Percentiles rank a stretch among this genome's conserved stretches.
Conservation (phyloP, 2,113 vertebrate species). For the Oncorhynchus nerka region DNA sequence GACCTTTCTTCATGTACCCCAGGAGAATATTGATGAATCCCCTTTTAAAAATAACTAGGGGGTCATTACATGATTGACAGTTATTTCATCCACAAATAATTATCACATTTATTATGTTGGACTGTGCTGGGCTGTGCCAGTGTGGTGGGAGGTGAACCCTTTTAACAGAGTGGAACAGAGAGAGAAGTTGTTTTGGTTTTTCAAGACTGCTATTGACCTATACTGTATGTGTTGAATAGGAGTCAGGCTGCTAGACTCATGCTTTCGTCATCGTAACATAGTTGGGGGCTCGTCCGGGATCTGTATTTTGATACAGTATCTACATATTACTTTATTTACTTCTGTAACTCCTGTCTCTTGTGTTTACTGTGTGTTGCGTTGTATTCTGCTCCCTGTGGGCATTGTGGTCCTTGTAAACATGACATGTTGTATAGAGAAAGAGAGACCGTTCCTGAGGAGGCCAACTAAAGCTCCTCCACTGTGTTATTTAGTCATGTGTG, state of each 20-base stretch:
- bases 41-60: slow-evolving; percentile 77
- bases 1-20: slow-evolving; percentile 72
- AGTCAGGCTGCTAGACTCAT: too few relatives aligned
- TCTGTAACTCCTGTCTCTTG: not conserved
- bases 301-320: too few relatives aligned
- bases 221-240: too few relatives aligned
- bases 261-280: not conserved
- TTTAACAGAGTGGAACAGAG: slow-evolving; percentile 42
- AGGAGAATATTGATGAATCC: slow-evolving; percentile 77
- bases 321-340: too few relatives aligned
- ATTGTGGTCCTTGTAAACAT: not conserved
- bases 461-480: not conserved
- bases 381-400: too few relatives aligned
- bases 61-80: slow-evolving; percentile 77
- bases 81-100: slow-evolving; percentile 71
- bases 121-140: slow-evolving; percentile 44
- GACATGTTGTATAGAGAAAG: not conserved
- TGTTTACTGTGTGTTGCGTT: not conserved
- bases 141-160: slow-evolving; percentile 46
- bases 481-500: slow-evolving; percentile 18
- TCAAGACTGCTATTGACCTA: not conserved
- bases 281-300: too few relatives aligned
- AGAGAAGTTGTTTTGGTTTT: not conserved
- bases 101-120: slow-evolving; percentile 72
- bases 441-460: not conserved